phyloP scores from a whole-genome alignment of 2,797 vertebrate species.

The Cryptoprocta ferox region DNA sequence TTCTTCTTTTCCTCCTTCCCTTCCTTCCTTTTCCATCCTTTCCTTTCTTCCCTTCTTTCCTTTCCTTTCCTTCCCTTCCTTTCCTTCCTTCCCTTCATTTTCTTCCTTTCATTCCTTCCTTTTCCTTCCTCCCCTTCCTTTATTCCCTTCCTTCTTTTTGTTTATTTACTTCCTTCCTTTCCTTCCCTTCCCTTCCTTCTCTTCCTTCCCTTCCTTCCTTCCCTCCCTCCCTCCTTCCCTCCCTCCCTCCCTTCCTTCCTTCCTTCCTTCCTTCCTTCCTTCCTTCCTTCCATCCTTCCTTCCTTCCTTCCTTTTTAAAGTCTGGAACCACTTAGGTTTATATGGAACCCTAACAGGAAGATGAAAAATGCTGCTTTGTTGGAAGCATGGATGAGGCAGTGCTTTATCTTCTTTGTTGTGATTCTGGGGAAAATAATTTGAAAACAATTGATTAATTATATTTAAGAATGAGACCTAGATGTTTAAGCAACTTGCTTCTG shows the following conservation, averaged over 20 bases:
- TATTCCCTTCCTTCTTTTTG: not conserved
- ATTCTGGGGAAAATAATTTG: not conserved
- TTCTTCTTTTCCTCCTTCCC: not conserved
- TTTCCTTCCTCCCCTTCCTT: not conserved
- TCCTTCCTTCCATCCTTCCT: accelerated
- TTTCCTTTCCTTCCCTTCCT: too few relatives aligned
- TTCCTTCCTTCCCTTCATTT: too few relatives aligned
- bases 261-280: not conserved
- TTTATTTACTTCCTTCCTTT: not conserved
- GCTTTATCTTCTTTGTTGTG: not conserved
- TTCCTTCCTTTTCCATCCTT: too few relatives aligned
- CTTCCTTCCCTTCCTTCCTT: accelerated
- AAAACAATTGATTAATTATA: not conserved
- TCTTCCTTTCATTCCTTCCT: too few relatives aligned
- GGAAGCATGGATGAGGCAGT: not conserved
- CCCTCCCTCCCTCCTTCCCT: not conserved
- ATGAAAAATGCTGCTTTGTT: not conserved
- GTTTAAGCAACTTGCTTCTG: not conserved
- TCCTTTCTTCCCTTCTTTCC: too few relatives aligned
- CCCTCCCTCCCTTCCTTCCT: too few relatives aligned
- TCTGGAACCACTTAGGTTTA: not conserved
- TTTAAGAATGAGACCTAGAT: not conserved
- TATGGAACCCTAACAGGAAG: not conserved
- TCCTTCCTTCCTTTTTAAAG: not conserved
- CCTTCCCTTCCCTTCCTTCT: not conserved